These are phyloP conservation scores for Ectobius pallidus DNA, from an alignment of 2,888 invertebrate genomes.

Conservation along the genomic window DNA sequence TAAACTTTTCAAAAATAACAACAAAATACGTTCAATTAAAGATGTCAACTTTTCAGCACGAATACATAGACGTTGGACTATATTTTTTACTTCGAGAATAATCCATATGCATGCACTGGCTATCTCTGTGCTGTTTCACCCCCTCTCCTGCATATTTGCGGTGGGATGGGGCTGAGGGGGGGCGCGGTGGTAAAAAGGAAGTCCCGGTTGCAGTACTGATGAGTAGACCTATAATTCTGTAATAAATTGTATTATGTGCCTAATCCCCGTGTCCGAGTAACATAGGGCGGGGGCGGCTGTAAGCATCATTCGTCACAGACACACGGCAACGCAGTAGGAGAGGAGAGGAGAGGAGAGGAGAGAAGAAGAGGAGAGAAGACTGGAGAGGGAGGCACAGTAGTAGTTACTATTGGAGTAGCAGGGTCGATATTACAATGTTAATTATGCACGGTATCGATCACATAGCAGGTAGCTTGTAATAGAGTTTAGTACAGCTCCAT, in stretches of 20 bases:
- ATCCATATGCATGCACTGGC: too few species aligned
- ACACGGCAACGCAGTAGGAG: not conserved
- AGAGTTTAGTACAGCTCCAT: conserved; percentile 44
- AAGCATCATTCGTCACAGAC: conserved; percentile 26
- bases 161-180: not conserved
- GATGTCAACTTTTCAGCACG: too few species aligned
- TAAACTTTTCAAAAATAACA: too few species aligned
- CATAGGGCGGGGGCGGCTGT: conserved; percentile 6
- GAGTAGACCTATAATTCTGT: conserved; percentile 24
- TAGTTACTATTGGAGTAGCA: conserved; percentile 2
- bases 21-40: too few species aligned
- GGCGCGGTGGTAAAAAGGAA: not conserved
- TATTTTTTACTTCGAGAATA: too few species aligned
- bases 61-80: too few species aligned
- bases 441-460: conserved; percentile 56
- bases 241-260: conserved; percentile 30
- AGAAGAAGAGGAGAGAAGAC: not conserved
- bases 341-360: too few species aligned
- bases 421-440: conserved; percentile 56
- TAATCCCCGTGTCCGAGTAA: conserved; percentile 23
- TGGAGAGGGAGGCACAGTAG: conserved; percentile 6
- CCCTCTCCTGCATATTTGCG: not conserved
- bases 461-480: conserved; percentile 38
- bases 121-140: not conserved
- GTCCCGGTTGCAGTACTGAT: not conserved